Evolutionary conservation across 1,140 invertebrate species (phyloP), one percentile per base, ranked within the genome.

Genomic region (Heliothis subflexa): DNA sequence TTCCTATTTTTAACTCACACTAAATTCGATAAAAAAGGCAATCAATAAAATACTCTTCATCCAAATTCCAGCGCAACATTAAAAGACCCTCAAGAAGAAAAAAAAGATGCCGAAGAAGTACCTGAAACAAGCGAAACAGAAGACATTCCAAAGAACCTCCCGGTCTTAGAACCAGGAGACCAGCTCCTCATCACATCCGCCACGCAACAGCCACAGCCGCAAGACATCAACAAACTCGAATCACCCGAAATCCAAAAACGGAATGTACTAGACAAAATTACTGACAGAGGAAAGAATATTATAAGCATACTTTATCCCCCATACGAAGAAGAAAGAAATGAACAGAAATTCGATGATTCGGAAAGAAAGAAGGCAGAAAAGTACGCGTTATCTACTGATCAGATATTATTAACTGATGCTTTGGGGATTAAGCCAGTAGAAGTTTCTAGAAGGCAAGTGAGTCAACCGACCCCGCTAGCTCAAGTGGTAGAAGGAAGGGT

Each of bases 221-320:
- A 85, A 12, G 89, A 92, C 14, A 62, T 89, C 13, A 95, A 96
- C 70, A 78, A 66, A 61, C 78, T 72, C 89, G 96, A 97, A 62
- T 97, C 96, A 1, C 97, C 96, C 0, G 96, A 96, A 55, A 81
- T 95, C 62, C 96, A 97, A 68, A 95, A 96, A 78, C 96, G 96
- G 83, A 97, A 97, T 83, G 89, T 97, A 21, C 93, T 97, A 16
- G 95, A 96, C 64, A 96, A 96, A 81, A 95, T 97, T 7, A 97
- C 96, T 40, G 94, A 96, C 10, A 96, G 96, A 80, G 96, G 97
- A 0, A 96, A 96, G 87, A 96, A 97, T 73, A 95, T 97, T 25
- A 96, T 97, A 68, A 95, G 96, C 81, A 96, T 97, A 78, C 94
- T 97, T 21, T 97, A 97, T 59, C 95, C 89, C 77, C 95, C 95